Base-by-base conservation (phyloP, 2,113 vertebrate genomes). In the Penelope pileata region DNA sequence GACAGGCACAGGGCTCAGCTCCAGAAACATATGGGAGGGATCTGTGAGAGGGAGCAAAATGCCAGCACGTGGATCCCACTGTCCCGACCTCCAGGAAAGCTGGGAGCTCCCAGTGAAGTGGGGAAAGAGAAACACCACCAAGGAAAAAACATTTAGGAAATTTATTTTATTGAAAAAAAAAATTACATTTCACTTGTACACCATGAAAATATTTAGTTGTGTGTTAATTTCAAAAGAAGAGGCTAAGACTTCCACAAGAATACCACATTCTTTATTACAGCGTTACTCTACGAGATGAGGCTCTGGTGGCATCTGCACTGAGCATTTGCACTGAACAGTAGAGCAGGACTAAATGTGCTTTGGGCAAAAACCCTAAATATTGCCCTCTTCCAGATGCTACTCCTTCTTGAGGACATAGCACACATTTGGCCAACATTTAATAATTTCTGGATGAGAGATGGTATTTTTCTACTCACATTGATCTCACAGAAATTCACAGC, bases 291-390 rank as follows among this genome's bases (percentile, higher is more conserved):
- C 48, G 0, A 93, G 91, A 95, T 91, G 85, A 93, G 70, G 92
- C 81, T 96, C 95, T 94, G 88, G 94, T 74, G 94, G 94, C 83
- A 74, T 91, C 91, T 91, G 94, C 94, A 84, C 77, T 59, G 92
- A 84, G 90, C 6, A 0, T 87, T 96, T 94, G 72, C 88, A 95
- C 76, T 83, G 23, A 90, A 91, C 74, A 93, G 94, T 63, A 97
- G 86, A 95, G 96, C 86, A 85, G 90, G 83, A 87, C 86, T 96
- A 91, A 91, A 93, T 84, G 94, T 97, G 84, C 96, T 94, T 90
- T 89, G 83, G 82, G 67, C 36, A 94, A 95, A 96, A 93, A 79
- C 94, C 93, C 94, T 96, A 96, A 93, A 95, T 94, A 95, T 92
- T 96, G 95, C 60, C 91, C 94, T 94, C 79, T 84, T 97, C 89